These are phyloP conservation scores for Raphicerus campestris DNA, from an alignment of 2,113 vertebrate genomes.

Conservation along the genomic window DNA sequence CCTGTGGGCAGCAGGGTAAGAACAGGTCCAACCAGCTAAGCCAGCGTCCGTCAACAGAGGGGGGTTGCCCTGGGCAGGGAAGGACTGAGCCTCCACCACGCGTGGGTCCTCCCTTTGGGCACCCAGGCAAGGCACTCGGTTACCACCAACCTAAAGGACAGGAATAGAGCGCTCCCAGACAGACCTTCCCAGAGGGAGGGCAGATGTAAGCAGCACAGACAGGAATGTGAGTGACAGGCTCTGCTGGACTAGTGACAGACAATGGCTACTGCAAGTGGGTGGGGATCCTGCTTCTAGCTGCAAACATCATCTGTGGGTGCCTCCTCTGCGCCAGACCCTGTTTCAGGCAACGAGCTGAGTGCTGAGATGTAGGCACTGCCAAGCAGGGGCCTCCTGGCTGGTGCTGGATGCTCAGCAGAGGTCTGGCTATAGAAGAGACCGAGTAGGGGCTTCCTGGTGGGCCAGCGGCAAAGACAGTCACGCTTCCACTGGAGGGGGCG, in stretches of 20 bases:
- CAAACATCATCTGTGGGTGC: too few species aligned
- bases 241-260: background rate
- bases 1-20: background rate
- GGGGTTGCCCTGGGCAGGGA: background rate
- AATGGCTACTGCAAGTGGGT: accelerated
- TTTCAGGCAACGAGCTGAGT: background rate
- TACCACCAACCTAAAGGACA: background rate
- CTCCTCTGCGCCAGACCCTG: background rate
- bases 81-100: background rate
- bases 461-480: background rate
- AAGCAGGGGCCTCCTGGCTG: background rate
- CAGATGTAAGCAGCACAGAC: background rate
- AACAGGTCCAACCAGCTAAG: conserved; percentile 37
- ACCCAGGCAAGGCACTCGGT: background rate
- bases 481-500: background rate
- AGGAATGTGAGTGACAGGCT: background rate
- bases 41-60: background rate
- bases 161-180: background rate
- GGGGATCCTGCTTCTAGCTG: background rate
- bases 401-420: background rate
- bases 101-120: background rate
- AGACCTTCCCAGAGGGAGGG: background rate
- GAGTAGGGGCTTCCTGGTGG: background rate
- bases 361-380: background rate
- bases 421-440: background rate